A percentile compares a stretch with the other conserved stretches of the same genome.
Evolutionary conservation across 2,113 vertebrate species (phyloP).

Genomic region (Microcebus tavaratra): DNA sequence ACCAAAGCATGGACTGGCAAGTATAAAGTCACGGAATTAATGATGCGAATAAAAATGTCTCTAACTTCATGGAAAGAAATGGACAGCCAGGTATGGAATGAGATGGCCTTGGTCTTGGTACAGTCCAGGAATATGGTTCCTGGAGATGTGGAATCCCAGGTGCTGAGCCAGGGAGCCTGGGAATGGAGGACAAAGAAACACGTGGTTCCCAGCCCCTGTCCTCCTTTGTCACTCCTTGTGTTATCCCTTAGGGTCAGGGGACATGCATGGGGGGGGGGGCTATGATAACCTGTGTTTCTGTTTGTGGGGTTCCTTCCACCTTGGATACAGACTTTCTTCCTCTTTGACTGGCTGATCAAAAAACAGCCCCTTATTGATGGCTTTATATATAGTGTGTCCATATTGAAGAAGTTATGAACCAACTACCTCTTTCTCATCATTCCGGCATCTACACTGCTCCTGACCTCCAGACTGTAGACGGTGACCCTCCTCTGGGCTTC

Average conservation of each 20-base stretch:
- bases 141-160: background rate
- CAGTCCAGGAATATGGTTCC: background rate
- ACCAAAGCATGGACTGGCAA: background rate
- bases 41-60: background rate
- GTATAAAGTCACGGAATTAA: background rate
- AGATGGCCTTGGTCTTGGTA: background rate
- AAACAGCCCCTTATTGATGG: background rate
- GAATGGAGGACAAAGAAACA: background rate
- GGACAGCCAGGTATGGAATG: background rate
- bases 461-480: background rate
- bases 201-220: background rate
- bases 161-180: background rate
- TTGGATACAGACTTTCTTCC: background rate
- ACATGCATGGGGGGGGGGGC: no score
- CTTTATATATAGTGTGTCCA: no score
- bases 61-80: background rate
- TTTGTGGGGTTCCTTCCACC: background rate
- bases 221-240: background rate
- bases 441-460: fast-evolving
- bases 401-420: background rate
- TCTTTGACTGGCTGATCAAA: background rate
- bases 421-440: background rate
- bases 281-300: background rate
- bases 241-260: background rate
- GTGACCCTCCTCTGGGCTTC: background rate